phyloP scores from a whole-genome alignment of 2,888 invertebrate species.

The Patella caerulea region DNA sequence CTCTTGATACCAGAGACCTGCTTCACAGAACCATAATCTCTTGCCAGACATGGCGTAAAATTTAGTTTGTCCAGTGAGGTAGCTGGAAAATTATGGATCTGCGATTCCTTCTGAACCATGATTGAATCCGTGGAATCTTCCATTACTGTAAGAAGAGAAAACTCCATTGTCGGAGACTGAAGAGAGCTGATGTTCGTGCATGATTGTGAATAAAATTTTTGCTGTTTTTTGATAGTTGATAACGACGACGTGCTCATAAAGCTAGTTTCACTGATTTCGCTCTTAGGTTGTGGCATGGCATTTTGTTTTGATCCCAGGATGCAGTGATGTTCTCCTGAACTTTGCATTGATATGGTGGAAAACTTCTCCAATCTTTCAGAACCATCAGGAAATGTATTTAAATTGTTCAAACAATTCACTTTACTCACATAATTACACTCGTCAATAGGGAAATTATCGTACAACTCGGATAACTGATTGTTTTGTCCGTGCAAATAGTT shows the following conservation, averaged over 20 bases:
- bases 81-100: slow-evolving; percentile 59
- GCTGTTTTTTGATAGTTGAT: not conserved
- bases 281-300: not conserved
- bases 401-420: not conserved
- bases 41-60: slow-evolving; percentile 68
- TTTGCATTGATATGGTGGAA: slow-evolving; percentile 8
- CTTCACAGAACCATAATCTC: slow-evolving; percentile 36
- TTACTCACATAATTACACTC: not conserved
- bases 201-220: not conserved
- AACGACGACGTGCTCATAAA: not conserved
- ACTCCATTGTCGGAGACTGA: slow-evolving; percentile 71
- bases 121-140: slow-evolving; percentile 31
- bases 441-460: not conserved
- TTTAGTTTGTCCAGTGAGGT: slow-evolving; percentile 69
- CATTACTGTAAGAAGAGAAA: slow-evolving; percentile 65
- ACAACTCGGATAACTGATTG: not conserved
- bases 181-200: slow-evolving; percentile 30
- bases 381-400: not conserved
- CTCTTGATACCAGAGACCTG: slow-evolving; percentile 25
- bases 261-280: not conserved
- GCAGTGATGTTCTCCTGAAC: not conserved
- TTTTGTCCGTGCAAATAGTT: slow-evolving; percentile 1
- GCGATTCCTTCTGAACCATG: slow-evolving; percentile 36
- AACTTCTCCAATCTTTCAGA: not conserved
- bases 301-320: slow-evolving; percentile 4